Conservation (phyloP, 1,140 invertebrate genomes). For the Brachionus plicatilis region DNA sequence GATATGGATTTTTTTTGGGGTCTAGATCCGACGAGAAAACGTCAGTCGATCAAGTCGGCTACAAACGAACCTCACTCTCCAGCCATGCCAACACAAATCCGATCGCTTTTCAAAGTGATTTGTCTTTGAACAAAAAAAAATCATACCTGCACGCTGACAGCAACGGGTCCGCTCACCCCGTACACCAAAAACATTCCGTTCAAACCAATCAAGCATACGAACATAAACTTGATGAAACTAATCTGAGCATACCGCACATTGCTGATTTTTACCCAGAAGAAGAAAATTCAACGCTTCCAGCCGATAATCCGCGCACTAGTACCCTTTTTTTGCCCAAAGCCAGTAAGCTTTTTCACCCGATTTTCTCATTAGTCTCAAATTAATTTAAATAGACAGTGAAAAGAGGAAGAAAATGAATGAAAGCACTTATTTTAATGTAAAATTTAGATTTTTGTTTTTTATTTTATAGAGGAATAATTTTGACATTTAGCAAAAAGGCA, state of each 20-base stretch:
- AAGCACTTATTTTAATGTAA: conserved; percentile 37
- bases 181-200: neutral
- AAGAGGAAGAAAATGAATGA: conserved; percentile 25
- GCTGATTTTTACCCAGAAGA: conserved; percentile 30
- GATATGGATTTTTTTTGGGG: neutral
- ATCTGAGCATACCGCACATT: conserved; percentile 35
- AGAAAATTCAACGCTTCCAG: neutral
- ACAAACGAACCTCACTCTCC: conserved; percentile 9
- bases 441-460: neutral
- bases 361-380: neutral
- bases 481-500: neutral
- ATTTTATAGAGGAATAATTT: neutral
- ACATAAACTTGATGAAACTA: neutral
- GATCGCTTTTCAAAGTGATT: neutral
- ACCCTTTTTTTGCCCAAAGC: conserved; percentile 38
- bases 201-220: conserved; percentile 24
- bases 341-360: neutral
- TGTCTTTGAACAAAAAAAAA: conserved; percentile 27
- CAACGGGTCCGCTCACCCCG: neutral
- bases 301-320: conserved; percentile 25
- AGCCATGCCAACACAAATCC: conserved; percentile 23
- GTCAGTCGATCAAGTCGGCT: conserved; percentile 8
- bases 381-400: conserved; percentile 6
- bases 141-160: neutral
- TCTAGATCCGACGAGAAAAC: neutral